Conservation (phyloP, 2,797 vertebrate species). For the Periparus ater region DNA sequence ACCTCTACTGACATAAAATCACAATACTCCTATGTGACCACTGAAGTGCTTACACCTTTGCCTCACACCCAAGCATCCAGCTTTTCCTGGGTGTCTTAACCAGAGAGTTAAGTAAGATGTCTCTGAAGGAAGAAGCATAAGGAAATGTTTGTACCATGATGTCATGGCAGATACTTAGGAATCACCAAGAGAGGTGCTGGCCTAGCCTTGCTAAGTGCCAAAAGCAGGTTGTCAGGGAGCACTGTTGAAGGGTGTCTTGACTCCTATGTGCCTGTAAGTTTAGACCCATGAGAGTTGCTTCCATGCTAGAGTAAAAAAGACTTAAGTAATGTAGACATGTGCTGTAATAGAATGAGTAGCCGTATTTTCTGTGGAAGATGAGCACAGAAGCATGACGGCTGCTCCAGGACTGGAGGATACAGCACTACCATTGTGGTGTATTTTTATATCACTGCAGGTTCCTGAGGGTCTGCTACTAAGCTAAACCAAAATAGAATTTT, state of each 20-base stretch:
- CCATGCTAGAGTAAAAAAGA: neutral
- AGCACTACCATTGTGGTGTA: neutral
- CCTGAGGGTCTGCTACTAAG: neutral
- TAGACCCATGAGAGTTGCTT: neutral
- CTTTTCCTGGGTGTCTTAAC: neutral
- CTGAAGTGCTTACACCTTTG: neutral
- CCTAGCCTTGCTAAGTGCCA: neutral
- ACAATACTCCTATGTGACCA: neutral
- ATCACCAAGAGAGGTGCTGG: neutral
- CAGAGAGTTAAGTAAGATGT: neutral
- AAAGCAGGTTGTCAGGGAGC: neutral
- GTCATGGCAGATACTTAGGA: neutral
- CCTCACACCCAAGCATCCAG: neutral
- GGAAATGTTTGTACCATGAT: neutral
- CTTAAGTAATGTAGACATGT: neutral
- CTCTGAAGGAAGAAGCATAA: neutral
- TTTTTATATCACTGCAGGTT: neutral
- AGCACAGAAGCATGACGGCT: neutral
- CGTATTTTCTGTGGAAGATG: neutral
- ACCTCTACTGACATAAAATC: neutral
- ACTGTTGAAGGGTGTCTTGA: neutral
- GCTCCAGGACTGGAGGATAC: neutral
- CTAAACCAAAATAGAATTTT: neutral
- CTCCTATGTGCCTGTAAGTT: rapidly evolving
- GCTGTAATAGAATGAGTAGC: neutral